These are phyloP conservation scores for Apteryx owenii DNA, from an alignment of 2,113 vertebrate genomes.

Conservation along the genomic window DNA sequence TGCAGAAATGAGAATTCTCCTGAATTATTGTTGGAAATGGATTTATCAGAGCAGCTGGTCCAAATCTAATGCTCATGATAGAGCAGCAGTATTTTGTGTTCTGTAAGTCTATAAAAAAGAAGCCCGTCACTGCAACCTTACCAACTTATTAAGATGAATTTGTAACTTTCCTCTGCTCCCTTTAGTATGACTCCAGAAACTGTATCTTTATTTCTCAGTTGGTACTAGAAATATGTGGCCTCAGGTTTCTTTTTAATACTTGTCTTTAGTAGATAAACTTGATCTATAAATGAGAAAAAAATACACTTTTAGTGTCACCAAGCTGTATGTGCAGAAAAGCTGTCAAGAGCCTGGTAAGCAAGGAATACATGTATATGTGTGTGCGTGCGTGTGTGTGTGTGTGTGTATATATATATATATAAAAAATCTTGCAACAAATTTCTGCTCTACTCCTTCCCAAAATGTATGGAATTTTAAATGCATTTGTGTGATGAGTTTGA, in stretches of 20 bases:
- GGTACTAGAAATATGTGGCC: not conserved
- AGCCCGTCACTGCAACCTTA: not conserved
- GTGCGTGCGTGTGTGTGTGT: accelerated
- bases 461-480: not conserved
- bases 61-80: accelerated
- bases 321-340: not conserved
- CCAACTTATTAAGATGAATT: not conserved
- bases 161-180: not conserved
- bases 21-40: not conserved
- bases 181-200: not conserved
- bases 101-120: not conserved
- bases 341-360: not conserved
- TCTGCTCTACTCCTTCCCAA: not conserved
- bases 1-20: not conserved
- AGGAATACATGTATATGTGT: not conserved
- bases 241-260: slow-evolving; percentile 11
- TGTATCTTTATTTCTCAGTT: not conserved
- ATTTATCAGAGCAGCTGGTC: not conserved
- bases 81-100: not conserved
- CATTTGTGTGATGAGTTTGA: not conserved
- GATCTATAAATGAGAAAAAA: not conserved
- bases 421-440: not conserved
- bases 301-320: not conserved
- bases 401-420: not conserved
- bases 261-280: not conserved